phyloP scores from a whole-genome alignment of 1,140 invertebrate genomes.

The Euura lappo region DNA sequence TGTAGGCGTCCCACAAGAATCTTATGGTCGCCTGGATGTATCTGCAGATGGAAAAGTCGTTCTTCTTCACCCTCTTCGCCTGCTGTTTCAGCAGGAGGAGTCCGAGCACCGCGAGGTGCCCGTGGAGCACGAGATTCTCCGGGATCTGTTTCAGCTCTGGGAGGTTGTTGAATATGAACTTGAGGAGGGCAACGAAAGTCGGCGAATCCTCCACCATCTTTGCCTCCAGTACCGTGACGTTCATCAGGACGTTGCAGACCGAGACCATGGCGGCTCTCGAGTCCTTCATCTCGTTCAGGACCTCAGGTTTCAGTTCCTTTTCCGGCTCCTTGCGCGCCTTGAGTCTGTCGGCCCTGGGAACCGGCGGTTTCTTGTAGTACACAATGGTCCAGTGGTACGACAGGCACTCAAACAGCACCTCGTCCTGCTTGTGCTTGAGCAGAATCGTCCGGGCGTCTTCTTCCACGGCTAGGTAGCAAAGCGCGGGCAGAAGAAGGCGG shows the following conservation, averaged over 20 bases:
- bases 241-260: conserved; percentile 91
- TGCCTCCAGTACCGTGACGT: conserved; percentile 85
- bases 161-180: conserved; percentile 87
- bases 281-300: conserved; percentile 82
- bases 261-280: conserved; percentile 83
- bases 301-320: conserved; percentile 73
- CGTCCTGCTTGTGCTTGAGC: conserved; percentile 78
- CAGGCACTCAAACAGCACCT: conserved; percentile 79
- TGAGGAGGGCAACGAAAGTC: conserved; percentile 79
- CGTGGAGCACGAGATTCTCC: conserved; percentile 83
- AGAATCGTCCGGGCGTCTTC: conserved; percentile 84
- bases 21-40: conserved; percentile 88
- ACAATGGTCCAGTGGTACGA: conserved; percentile 87
- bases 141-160: conserved; percentile 82
- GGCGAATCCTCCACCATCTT: conserved; percentile 79
- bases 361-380: conserved; percentile 81
- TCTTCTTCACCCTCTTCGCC: conserved; percentile 79
- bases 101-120: conserved; percentile 83
- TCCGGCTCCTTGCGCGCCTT: conserved; percentile 76
- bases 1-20: conserved; percentile 92
- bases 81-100: conserved; percentile 85
- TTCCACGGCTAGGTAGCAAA: conserved; percentile 90
- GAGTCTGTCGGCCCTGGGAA: conserved; percentile 77
- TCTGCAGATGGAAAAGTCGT: conserved; percentile 85
- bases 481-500: conserved; percentile 80